Conservation (phyloP, 2,797 vertebrate species). For the Lepilemur ruficaudatus region DNA sequence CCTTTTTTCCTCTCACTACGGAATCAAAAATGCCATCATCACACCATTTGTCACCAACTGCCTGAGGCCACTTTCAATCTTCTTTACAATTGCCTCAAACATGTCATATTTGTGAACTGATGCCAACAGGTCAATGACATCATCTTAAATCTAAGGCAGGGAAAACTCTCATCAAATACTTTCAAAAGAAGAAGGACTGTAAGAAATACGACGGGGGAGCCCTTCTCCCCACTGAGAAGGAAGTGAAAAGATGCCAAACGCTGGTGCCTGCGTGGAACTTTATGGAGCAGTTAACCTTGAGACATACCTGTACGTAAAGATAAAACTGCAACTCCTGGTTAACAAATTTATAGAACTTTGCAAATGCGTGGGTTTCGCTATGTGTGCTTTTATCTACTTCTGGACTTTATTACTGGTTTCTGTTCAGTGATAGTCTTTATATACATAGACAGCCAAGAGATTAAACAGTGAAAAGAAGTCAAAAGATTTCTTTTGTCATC, state of each 20-base stretch:
- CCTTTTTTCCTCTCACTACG: neutral
- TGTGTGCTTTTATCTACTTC: slow-evolving; percentile 82
- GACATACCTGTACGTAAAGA: slow-evolving; percentile 84
- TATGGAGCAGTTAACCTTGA: slow-evolving; percentile 86
- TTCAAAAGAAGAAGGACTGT: slow-evolving; percentile 61
- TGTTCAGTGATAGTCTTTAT: slow-evolving; percentile 79
- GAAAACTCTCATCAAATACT: neutral
- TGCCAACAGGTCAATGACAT: neutral
- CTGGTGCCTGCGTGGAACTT: slow-evolving; percentile 67
- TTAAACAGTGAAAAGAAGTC: slow-evolving; percentile 68
- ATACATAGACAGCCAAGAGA: slow-evolving; percentile 59
- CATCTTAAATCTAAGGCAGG: slow-evolving; percentile 57
- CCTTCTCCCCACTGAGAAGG: slow-evolving; percentile 80
- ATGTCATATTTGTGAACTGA: slow-evolving; percentile 1
- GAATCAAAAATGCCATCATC: neutral
- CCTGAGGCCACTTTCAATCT: neutral
- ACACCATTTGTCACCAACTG: neutral
- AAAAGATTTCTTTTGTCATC: slow-evolving; percentile 57
- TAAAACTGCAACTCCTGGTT: slow-evolving; percentile 80
- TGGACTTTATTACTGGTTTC: slow-evolving; percentile 84
- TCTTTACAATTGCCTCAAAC: accelerated
- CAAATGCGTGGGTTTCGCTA: slow-evolving; percentile 79
- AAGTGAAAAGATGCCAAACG: slow-evolving; percentile 75
- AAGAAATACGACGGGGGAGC: slow-evolving; percentile 79
- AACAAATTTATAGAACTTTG: slow-evolving; percentile 82